phyloP scores from a whole-genome alignment of 2,113 vertebrate genomes.

The Salvelinus alpinus region DNA sequence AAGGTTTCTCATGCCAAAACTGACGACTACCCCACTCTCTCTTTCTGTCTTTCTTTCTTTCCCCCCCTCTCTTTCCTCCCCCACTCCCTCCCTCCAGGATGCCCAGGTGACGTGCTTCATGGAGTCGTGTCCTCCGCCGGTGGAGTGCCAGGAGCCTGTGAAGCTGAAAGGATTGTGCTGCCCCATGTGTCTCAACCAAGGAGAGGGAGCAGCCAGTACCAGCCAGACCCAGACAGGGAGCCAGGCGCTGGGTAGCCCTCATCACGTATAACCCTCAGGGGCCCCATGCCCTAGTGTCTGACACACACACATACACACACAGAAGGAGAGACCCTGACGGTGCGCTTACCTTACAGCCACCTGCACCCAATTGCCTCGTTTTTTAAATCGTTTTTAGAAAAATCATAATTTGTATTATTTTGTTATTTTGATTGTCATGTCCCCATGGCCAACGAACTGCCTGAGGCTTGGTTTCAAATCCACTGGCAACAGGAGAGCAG shows the following conservation, averaged over 20 bases:
- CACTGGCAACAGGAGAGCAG: conserved; percentile 32
- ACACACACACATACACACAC: conserved; percentile 40
- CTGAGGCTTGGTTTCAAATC: conserved; percentile 46
- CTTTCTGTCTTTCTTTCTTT: not conserved
- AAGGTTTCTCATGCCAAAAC: conserved; percentile 3
- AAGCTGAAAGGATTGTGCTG: conserved; percentile 86
- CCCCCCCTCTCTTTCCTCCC: not conserved
- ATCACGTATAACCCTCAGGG: conserved; percentile 63
- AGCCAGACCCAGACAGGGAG: conserved; percentile 6
- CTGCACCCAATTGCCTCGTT: conserved; percentile 55
- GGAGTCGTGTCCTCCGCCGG: conserved; percentile 79
- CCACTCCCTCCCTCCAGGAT: conserved; percentile 66
- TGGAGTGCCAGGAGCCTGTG: conserved; percentile 74
- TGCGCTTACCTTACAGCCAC: conserved; percentile 35
- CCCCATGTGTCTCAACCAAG: conserved; percentile 75
- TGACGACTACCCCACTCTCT: conserved; percentile 1
- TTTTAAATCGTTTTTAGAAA: conserved; percentile 30
- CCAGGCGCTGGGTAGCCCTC: conserved; percentile 24
- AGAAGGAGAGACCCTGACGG: conserved; percentile 54
- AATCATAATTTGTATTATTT: conserved; percentile 33
- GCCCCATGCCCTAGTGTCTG: conserved; percentile 36
- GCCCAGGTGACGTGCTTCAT: conserved; percentile 93
- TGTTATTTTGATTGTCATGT: conserved; percentile 38
- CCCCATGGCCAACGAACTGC: conserved; percentile 40
- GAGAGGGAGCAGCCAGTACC: conserved; percentile 38